Base-by-base conservation (phyloP, 2,888 invertebrate genomes). In the Torymus aiolomorphi region DNA sequence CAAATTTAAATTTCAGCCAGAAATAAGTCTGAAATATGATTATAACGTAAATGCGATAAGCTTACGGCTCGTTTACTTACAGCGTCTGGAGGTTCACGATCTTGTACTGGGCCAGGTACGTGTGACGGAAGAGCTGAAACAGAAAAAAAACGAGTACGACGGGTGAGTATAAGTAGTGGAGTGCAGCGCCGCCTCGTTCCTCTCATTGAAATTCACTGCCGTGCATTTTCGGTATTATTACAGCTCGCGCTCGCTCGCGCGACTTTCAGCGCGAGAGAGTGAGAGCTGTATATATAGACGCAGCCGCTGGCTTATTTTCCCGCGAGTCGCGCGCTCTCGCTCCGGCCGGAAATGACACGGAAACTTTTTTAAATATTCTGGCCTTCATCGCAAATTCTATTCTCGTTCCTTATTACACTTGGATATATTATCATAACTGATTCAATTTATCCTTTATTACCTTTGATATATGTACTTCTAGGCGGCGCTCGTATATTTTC, bases 51-150 rank as follows among this genome's bases (percentile, higher is more conserved):
- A 89, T 80, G 87, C 88, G 81, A 90, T 82, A 83, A 83, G 81
- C 81, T 82, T 80, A 82, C 74, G 81, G 83, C 84, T 86, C 84
- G 84, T 76, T 89, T 89, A 87, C 91, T 88, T 89, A 91, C 83
- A 92, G 92, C 0, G 92, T 93, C 70, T 91, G 89, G 14, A 95
- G 87, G 86, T 96, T 93, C 72, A 95, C 91, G 56, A 95, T 93
- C 72, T 93, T 92, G 89, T 96, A 97, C 78, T 93, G 92, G 2
- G 96, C 96, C 72, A 93, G 89, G 88, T 94, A 96, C 84, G 96
- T 96, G 88, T 97, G 94, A 79, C 97, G 93, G 90, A 95, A 97
- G 56, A 95, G 92, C 95, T 96, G 91, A 72, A 91, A 91, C 87
- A 88, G 83, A 87, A 87, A 85, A 82, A 72, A 42, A 42, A 42